phyloP scores from a whole-genome alignment of 2,888 invertebrate species.

The Sarcophaga carnaria region DNA sequence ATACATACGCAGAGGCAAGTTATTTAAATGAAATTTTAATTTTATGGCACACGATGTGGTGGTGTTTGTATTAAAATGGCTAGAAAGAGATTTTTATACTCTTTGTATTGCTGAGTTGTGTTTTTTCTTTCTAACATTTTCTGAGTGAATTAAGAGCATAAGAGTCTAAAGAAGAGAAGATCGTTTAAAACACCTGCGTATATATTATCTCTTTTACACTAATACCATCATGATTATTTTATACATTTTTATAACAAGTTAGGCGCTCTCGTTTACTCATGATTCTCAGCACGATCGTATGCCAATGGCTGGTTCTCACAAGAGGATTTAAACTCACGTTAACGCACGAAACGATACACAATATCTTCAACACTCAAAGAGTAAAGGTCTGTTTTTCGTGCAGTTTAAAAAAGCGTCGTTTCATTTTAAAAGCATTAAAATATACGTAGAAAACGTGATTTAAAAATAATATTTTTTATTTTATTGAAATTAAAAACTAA shows the following conservation, averaged over 20 bases:
- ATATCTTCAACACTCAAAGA: conserved; percentile 81
- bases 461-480: conserved; percentile 25
- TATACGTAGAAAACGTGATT: conserved; percentile 59
- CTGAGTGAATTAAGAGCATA: conserved; percentile 49
- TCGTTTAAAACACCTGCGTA: conserved; percentile 62
- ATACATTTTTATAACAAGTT: conserved; percentile 11
- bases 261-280: conserved; percentile 66
- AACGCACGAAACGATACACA: conserved; percentile 81
- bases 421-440: background rate
- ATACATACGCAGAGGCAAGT: conserved; percentile 3
- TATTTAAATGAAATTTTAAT: background rate
- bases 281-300: conserved; percentile 46
- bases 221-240: conserved; percentile 41
- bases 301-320: conserved; percentile 52
- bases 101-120: conserved; percentile 5
- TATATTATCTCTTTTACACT: conserved; percentile 59
- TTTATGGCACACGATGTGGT: background rate
- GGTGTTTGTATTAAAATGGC: background rate
- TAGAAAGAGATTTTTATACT: conserved; percentile 52
- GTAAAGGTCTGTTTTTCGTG: conserved; percentile 74
- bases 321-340: conserved; percentile 81
- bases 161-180: background rate
- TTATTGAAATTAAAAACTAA: conserved; percentile 10
- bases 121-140: conserved; percentile 40
- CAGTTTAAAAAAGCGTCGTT: conserved; percentile 24